A percentile compares a stretch with the other conserved stretches of the same genome.
Evolutionary conservation across 2,797 vertebrate genomes (phyloP).

Genomic region (Chelidonichthys spinosus): DNA sequence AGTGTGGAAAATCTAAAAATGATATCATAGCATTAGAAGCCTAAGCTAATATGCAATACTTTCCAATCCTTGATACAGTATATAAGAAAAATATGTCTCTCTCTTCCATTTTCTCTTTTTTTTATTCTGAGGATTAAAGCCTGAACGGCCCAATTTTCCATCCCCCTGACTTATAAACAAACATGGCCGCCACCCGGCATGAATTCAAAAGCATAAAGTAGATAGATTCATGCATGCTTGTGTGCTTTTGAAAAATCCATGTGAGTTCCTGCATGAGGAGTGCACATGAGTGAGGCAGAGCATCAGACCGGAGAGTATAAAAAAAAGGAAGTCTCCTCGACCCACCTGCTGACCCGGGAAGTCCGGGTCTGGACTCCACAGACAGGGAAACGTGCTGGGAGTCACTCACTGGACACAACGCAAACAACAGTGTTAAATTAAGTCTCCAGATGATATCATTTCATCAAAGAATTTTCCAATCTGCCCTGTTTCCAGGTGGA

Average conservation of each 20-base stretch:
- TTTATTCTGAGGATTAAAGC: slow-evolving; percentile 17
- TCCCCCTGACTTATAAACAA: background rate
- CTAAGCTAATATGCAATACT: background rate
- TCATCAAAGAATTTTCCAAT: background rate
- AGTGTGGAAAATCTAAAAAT: background rate
- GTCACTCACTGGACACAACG: slow-evolving; percentile 62
- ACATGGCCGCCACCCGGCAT: slow-evolving; percentile 16
- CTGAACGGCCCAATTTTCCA: slow-evolving; percentile 3
- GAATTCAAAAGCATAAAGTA: slow-evolving; percentile 15
- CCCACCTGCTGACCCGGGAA: slow-evolving; percentile 71
- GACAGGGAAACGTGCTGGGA: slow-evolving; percentile 46
- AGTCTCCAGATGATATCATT: background rate
- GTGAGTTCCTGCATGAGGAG: slow-evolving; percentile 4
- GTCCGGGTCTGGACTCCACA: slow-evolving; percentile 57
- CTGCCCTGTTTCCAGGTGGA: background rate
- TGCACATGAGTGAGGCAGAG: slow-evolving; percentile 21
- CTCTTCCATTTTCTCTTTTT: background rate
- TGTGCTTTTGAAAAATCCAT: slow-evolving; percentile 18
- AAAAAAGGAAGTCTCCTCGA: slow-evolving; percentile 21
- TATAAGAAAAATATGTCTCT: no score
- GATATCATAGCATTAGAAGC: slow-evolving; percentile 9
- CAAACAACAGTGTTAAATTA: slow-evolving; percentile 31
- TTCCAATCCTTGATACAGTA: background rate
- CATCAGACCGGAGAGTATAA: slow-evolving; percentile 2
- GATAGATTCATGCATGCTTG: slow-evolving; percentile 1